These are phyloP conservation scores for Potorous gilbertii DNA, from an alignment of 2,797 vertebrate genomes.

Conservation along the genomic window DNA sequence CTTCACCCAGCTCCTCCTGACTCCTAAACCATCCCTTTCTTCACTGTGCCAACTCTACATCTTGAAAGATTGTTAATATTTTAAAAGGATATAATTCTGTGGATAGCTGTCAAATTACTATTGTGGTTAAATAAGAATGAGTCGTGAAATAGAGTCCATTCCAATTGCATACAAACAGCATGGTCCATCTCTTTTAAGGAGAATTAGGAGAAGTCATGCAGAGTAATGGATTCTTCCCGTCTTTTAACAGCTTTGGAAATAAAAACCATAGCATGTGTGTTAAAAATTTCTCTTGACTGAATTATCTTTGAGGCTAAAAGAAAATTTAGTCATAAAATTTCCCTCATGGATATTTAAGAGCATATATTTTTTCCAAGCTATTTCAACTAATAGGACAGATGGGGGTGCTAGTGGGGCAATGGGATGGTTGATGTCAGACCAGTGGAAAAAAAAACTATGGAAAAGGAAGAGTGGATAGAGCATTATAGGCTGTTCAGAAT, in stretches of 20 bases:
- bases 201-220: conserved; percentile 2
- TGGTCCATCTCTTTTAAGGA: neutral
- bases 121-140: neutral
- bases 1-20: neutral
- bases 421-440: neutral
- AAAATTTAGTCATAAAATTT: conserved; percentile 20
- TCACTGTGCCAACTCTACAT: neutral
- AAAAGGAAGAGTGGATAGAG: neutral
- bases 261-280: neutral
- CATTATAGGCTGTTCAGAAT: neutral
- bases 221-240: conserved; percentile 4
- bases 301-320: conserved; percentile 34
- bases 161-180: conserved; percentile 44
- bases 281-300: conserved; percentile 8
- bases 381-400: neutral
- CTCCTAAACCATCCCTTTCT: neutral
- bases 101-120: neutral
- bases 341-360: neutral
- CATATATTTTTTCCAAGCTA: conserved; percentile 32
- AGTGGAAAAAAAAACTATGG: conserved; percentile 13
- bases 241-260: conserved; percentile 47
- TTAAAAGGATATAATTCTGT: neutral
- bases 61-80: neutral
- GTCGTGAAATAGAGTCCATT: neutral
- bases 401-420: neutral